Conservation (phyloP, 2,888 invertebrate species). For the Coleophora deauratella region DNA sequence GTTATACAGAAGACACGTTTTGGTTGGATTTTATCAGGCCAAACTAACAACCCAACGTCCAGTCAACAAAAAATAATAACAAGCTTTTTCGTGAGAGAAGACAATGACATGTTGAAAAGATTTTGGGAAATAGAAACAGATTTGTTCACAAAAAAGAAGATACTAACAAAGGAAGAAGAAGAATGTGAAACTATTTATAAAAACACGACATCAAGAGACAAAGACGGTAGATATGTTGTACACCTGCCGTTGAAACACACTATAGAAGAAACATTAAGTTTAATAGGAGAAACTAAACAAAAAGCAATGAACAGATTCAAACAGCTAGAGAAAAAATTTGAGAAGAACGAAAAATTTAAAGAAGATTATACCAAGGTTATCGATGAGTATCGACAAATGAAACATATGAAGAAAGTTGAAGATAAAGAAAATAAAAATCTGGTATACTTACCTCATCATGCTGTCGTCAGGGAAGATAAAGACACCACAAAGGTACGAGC, state of each 20-base stretch:
- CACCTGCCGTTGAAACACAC: conserved; percentile 1
- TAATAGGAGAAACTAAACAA: conserved; percentile 1
- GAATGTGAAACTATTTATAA: too few species aligned
- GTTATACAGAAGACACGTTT: too few species aligned
- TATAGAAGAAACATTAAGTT: neutral
- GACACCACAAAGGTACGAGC: conserved; percentile 16
- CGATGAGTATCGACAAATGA: neutral
- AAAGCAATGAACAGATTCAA: neutral
- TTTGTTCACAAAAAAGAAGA: too few species aligned
- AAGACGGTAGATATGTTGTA: conserved; percentile 8
- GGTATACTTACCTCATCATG: conserved; percentile 15
- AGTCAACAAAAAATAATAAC: too few species aligned
- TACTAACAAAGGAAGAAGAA: too few species aligned
- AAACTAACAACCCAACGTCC: too few species aligned
- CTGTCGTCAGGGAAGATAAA: conserved; percentile 14
- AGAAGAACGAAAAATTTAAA: neutral
- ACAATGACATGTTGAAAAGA: too few species aligned
- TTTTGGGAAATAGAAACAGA: too few species aligned
- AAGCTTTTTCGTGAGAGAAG: too few species aligned
- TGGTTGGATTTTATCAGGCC: too few species aligned
- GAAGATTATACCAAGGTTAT: conserved; percentile 1
- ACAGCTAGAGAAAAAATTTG: conserved; percentile 1
- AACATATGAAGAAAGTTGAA: neutral
- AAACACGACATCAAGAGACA: too few species aligned
- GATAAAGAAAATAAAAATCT: neutral